Conservation (phyloP, 2,888 invertebrate genomes). For the Callinectes sapidus region DNA sequence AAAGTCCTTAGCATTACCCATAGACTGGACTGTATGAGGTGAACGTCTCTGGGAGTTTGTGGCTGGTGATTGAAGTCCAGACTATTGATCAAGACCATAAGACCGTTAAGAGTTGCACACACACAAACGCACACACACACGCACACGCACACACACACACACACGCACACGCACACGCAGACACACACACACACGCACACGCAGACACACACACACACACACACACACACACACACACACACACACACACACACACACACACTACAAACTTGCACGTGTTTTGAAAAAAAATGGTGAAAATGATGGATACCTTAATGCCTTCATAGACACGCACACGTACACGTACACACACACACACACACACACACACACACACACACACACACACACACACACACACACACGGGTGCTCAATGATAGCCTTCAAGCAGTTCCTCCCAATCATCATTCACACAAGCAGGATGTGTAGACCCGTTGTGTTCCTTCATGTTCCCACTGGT, state of each 20-base stretch:
- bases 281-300: background rate
- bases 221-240: conserved; percentile 30
- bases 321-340: too few relatives aligned
- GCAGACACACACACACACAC: conserved; percentile 13
- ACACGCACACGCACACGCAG: background rate
- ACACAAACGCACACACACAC: background rate
- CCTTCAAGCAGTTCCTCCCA: background rate
- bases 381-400: background rate
- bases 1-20: too few relatives aligned
- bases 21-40: too few relatives aligned
- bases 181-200: conserved; percentile 25
- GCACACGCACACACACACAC: conserved; percentile 23
- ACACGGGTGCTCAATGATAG: background rate
- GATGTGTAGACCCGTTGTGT: conserved; percentile 4
- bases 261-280: background rate
- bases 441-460: background rate
- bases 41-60: too few relatives aligned
- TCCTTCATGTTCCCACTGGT: background rate
- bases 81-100: too few relatives aligned
- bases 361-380: background rate
- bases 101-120: background rate
- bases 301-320: background rate
- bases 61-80: too few relatives aligned
- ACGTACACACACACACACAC: too few relatives aligned
- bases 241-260: conserved; percentile 28